Base-by-base conservation (phyloP, 2,113 vertebrate genomes). In the Laterallus jamaicensis region DNA sequence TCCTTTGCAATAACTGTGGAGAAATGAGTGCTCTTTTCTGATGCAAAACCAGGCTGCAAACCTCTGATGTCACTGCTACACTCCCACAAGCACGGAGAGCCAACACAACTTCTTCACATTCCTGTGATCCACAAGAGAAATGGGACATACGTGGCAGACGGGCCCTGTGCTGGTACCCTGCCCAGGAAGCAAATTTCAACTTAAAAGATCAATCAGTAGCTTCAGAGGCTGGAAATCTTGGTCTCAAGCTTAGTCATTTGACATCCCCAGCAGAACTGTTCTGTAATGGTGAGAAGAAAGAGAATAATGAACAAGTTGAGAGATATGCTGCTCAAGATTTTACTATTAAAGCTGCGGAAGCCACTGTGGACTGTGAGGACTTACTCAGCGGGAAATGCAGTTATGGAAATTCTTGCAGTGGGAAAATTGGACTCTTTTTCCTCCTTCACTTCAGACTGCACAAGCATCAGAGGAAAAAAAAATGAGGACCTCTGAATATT, bases 111-210 rank as follows among this genome's bases (percentile, higher is more conserved):
- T 88, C 79, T 94, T 92, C 40, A 25, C 58, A 89, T 94, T 95
- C 93, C 89, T 91, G 0, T 6, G 37, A 84, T 86, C 86, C 70
- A 66, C 70, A 24, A 47, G 31, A 25, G 90, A 79, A 58, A 91
- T 87, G 86, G 37, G 81, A 87, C 88, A 87, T 94, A 96, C 93
- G 93, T 94, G 96, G 96, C 95, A 94, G 77, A 31, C 29, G 44
- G 39, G 83, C 59, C 59, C 40, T 58, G 67, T 22, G 54, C 73
- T 93, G 68, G 25, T 94, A 54, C 18, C 19, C 67, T 70, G 87
- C 52, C 85, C 79, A 70, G 82, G 44, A 88, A 54, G 28, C 3
- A 2, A 73, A 58, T 69, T 86, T 73, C 55, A 66, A 7, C 31
- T 82, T 39, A 35, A 79, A 93, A 76, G 29, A 73, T 42, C 7